phyloP scores from a whole-genome alignment of 1,140 invertebrate genomes.

The Muscidifurax raptorellus region DNA sequence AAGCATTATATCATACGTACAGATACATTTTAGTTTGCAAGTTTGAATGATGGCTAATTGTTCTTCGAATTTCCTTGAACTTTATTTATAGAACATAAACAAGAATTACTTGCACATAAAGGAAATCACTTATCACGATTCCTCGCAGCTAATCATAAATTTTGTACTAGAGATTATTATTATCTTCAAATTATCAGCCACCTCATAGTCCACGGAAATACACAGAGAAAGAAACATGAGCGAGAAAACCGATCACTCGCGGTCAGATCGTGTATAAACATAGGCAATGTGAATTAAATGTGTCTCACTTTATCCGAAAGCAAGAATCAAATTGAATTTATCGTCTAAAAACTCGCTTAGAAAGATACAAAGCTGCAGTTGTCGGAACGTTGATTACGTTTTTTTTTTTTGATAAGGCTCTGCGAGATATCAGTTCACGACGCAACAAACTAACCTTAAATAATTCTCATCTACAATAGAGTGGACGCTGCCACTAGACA shows the following conservation, averaged over 20 bases:
- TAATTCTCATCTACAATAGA: slow-evolving; percentile 10
- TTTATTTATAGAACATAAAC: slow-evolving; percentile 36
- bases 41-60: no score
- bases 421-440: neutral
- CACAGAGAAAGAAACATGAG: neutral
- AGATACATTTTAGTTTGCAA: no score
- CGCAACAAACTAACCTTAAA: neutral
- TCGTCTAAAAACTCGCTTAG: no score
- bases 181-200: slow-evolving; percentile 35
- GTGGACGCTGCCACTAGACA: neutral
- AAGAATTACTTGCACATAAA: slow-evolving; percentile 21
- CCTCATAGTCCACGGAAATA: neutral
- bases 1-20: no score
- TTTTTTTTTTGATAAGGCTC: neutral
- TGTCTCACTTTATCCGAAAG: no score
- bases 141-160: slow-evolving; percentile 12
- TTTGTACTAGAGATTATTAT: neutral
- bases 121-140: neutral
- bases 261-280: no score
- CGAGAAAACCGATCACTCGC: neutral
- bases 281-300: no score
- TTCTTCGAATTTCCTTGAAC: no score
- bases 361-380: no score
- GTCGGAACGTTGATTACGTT: no score
- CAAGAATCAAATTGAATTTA: neutral